Evolutionary conservation across 2,113 vertebrate species (phyloP).

Genomic region (Aplodontia rufa): DNA sequence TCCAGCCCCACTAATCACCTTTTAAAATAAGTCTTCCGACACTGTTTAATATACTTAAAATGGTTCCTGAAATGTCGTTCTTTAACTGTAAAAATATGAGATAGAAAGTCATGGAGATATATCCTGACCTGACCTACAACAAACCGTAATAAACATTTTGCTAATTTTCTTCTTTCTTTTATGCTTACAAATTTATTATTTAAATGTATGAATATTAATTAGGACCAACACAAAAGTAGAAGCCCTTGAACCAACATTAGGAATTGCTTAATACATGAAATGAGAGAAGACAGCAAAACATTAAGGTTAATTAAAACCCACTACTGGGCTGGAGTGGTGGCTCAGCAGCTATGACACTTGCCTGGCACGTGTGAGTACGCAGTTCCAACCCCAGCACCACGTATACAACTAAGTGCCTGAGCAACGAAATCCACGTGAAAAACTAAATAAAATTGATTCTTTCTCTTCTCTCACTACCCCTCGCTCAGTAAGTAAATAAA

Average conservation of each 20-base stretch:
- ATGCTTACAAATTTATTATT: neutral
- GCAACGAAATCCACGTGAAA: no score
- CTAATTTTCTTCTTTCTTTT: neutral
- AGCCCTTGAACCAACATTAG: neutral
- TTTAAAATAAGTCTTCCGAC: neutral
- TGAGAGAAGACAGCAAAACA: neutral
- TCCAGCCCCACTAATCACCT: neutral
- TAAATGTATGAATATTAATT: neutral
- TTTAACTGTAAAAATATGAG: neutral
- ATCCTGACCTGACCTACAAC: neutral
- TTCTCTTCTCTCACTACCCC: no score
- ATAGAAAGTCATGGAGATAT: neutral
- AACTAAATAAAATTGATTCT: no score
- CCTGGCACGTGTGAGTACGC: no score
- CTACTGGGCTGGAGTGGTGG: no score
- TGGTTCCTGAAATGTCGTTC: neutral
- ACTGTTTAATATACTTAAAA: neutral
- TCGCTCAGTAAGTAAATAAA: no score
- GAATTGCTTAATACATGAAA: neutral
- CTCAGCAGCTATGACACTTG: no score
- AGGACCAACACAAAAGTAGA: neutral
- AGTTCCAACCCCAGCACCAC: no score
- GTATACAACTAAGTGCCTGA: no score
- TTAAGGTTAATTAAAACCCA: neutral
- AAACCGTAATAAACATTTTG: neutral